These are phyloP conservation scores for Lasiommata megera DNA, from an alignment of 2,888 invertebrate species.

Conservation along the genomic window DNA sequence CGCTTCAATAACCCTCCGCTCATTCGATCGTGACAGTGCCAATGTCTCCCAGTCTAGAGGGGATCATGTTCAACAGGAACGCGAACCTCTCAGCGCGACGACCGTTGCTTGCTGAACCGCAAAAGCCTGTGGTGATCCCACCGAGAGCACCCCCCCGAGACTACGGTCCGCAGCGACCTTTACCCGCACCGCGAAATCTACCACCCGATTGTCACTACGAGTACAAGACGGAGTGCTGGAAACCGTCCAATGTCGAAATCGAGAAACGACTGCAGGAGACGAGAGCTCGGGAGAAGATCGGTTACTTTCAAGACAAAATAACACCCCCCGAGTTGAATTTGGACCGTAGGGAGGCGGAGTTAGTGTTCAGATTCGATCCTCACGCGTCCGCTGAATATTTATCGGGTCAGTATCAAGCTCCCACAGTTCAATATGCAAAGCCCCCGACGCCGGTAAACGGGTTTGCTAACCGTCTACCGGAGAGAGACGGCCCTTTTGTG, in stretches of 20 bases:
- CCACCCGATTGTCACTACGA: constrained; percentile 54
- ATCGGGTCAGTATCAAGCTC: constrained; percentile 68
- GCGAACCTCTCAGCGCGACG: constrained; percentile 71
- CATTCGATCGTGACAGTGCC: constrained; percentile 66
- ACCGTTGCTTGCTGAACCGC: constrained; percentile 75
- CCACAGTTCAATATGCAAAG: constrained; percentile 69
- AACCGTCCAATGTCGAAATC: constrained; percentile 75
- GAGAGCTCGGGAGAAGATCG: constrained; percentile 71
- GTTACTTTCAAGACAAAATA: constrained; percentile 75
- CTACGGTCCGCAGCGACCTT: constrained; percentile 59
- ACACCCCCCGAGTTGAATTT: constrained; percentile 67
- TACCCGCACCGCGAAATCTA: constrained; percentile 59
- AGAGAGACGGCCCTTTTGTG: constrained; percentile 82
- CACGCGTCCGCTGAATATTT: constrained; percentile 71
- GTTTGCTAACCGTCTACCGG: constrained; percentile 64
- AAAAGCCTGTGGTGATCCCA: constrained; percentile 69
- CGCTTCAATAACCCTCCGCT: constrained; percentile 51
- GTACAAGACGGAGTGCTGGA: constrained; percentile 70
- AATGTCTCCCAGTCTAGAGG: constrained; percentile 78
- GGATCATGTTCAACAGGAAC: constrained; percentile 77
- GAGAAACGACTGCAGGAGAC: constrained; percentile 68
- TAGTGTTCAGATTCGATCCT: constrained; percentile 74
- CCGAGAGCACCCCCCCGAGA: constrained; percentile 73
- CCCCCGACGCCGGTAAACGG: constrained; percentile 71
- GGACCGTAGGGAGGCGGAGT: constrained; percentile 71